Evolutionary conservation across 2,888 invertebrate genomes (phyloP).

Genomic region (Archips crataeganus): DNA sequence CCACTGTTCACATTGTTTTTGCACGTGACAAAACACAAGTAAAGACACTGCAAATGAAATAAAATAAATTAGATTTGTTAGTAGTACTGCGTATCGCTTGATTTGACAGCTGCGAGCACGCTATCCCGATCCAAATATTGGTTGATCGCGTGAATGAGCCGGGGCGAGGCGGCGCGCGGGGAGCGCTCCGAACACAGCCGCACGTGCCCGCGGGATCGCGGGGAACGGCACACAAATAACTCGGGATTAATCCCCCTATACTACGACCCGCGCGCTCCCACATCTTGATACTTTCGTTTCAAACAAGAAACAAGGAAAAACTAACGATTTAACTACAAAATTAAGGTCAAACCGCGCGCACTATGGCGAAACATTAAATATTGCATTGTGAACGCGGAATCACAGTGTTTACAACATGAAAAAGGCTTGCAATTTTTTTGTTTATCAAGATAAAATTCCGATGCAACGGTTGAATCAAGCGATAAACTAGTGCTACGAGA

Average conservation of each 20-base stretch:
- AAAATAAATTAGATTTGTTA: conserved; percentile 57
- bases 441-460: conserved; percentile 1
- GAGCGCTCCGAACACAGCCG: conserved; percentile 69
- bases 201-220: conserved; percentile 62
- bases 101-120: conserved; percentile 83
- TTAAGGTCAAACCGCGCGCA: conserved; percentile 28
- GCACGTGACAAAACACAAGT: conserved; percentile 85
- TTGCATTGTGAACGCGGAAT: conserved; percentile 47
- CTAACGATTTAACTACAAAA: conserved; percentile 10
- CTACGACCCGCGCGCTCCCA: conserved; percentile 57
- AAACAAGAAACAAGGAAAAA: conserved; percentile 7
- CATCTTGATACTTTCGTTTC: conserved; percentile 55
- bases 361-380: conserved; percentile 33
- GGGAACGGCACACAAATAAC: conserved; percentile 75
- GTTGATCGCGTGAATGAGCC: conserved; percentile 74
- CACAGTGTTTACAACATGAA: conserved; percentile 48
- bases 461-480: conserved; percentile 64
- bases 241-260: conserved; percentile 74
- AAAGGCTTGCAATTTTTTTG: conserved; percentile 13
- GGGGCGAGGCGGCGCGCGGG: conserved; percentile 59
- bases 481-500: conserved; percentile 53
- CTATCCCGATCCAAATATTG: conserved; percentile 81
- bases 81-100: conserved; percentile 69
- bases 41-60: conserved; percentile 81
- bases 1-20: conserved; percentile 87